These are phyloP conservation scores for Alloscopus bannaensis DNA, from an alignment of 2,888 invertebrate genomes.

Conservation along the genomic window DNA sequence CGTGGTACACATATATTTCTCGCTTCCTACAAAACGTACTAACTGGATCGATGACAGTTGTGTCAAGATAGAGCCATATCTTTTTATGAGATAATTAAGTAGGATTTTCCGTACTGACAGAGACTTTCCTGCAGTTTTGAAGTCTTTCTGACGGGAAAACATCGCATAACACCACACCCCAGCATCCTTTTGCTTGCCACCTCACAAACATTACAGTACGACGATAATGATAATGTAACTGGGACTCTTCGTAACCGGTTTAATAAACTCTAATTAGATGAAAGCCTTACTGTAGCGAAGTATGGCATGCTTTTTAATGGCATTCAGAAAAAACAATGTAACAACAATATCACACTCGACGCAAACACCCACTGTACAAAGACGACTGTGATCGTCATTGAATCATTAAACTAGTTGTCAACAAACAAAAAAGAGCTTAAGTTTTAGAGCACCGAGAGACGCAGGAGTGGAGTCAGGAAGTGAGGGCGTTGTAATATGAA, in stretches of 20 bases:
- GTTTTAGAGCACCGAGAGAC: too few species aligned
- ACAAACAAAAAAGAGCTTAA: too few species aligned
- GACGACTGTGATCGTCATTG: too few species aligned
- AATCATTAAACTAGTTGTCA: too few species aligned
- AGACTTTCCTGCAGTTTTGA: neutral
- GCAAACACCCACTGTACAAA: too few species aligned
- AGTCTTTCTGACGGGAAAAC: neutral
- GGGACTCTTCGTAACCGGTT: slow-evolving; percentile 23
- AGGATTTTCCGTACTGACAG: slow-evolving; percentile 3
- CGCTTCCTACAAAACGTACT: neutral
- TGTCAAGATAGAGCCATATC: neutral
- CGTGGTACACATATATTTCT: too few species aligned
- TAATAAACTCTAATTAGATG: slow-evolving; percentile 42
- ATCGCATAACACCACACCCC: slow-evolving; percentile 21
- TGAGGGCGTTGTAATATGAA: too few species aligned
- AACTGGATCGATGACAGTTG: neutral
- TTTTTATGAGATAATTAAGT: slow-evolving; percentile 35
- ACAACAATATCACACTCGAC: too few species aligned
- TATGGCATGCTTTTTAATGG: too few species aligned
- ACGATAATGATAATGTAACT: slow-evolving; percentile 38
- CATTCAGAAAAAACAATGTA: too few species aligned
- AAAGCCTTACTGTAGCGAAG: neutral
- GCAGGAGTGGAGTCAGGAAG: too few species aligned
- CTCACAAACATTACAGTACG: slow-evolving; percentile 46
- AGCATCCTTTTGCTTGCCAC: slow-evolving; percentile 26